Base-by-base conservation (phyloP, 92 coral and sea anemone species). In the Bergia puertoricense region DNA sequence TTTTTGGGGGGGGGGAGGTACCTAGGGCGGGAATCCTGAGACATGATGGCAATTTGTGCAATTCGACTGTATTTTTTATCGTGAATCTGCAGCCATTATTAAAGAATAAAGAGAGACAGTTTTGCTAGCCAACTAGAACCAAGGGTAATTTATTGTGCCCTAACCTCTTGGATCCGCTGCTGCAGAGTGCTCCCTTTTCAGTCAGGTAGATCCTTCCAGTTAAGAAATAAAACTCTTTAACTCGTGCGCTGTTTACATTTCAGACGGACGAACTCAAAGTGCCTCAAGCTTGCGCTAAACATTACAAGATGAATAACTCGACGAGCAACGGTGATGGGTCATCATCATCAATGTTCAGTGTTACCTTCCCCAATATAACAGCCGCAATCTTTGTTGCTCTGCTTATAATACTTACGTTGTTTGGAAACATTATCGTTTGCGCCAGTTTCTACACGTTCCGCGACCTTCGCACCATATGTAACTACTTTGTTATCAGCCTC, bases 391-490 rank as follows among this genome's bases (percentile, higher is more conserved):
- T 94, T 54, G 96, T 97, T 66, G 97, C 93, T 1, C 30, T 95
- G 76, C 82, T 97, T 57, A 97, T 97, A 79, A 48, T 97, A n/a
- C 84, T 94, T n/a, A 91, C 99, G 45, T 81, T 95, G 66, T 81
- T 92, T 80, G 98, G 98, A 30, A 97, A 97, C 85, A 89, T 91
- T 15, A 76, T 97, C 77, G 99, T 97, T 65, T 94, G 93, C 84
- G 96, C 96, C 44, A 97, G 99, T 69, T 97, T 97, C 84, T 91
- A 91, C 79, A 91, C 94, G 41, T 97, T 97, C 67, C 92, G 96
- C 54, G 98, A 97, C 89, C 93, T 97, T 11, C 96, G 98, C 38
- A 95, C 99, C 46, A 93, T 95, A 77, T 95, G 98, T 36, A 95
- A 97, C 92, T 97, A 97, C 78, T 97, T 97, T 62, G 91, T 97